phyloP scores from a whole-genome alignment of 2,797 vertebrate genomes.

The Rhyacichthys aspro region DNA sequence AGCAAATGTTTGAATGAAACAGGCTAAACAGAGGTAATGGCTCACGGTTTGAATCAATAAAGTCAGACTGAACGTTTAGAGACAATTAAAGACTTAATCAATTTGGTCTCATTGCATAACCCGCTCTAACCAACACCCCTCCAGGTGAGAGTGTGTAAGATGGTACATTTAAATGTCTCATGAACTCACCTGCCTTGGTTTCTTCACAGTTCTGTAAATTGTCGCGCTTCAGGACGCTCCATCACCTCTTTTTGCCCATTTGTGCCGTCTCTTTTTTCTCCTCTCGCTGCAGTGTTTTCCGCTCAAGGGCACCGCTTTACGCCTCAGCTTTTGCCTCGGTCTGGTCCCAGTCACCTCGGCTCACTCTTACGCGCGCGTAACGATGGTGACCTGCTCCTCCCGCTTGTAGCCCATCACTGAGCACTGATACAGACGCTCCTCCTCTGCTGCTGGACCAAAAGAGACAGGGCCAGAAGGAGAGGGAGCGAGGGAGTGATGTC shows the following conservation, averaged over 20 bases:
- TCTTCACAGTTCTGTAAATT: constrained; percentile 47
- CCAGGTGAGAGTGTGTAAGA: background rate
- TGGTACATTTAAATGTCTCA: background rate
- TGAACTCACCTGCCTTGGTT: constrained; percentile 56
- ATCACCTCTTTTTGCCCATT: constrained; percentile 52
- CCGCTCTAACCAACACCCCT: too few relatives aligned
- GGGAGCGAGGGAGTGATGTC: constrained; percentile 35
- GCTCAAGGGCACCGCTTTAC: constrained; percentile 38
- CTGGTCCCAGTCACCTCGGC: constrained; percentile 25
- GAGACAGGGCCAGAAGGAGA: constrained; percentile 6
- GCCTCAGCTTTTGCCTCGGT: constrained; percentile 5
- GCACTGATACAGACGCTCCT: constrained; percentile 50
- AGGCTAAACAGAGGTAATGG: too few relatives aligned
- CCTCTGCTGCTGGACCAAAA: constrained; percentile 16
- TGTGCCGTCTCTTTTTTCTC: background rate
- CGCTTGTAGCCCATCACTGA: constrained; percentile 35
- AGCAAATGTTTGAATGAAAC: constrained; percentile 50
- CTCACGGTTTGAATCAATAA: too few relatives aligned
- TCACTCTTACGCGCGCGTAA: constrained; percentile 20
- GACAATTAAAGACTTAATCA: too few relatives aligned
- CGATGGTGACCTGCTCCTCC: constrained; percentile 41
- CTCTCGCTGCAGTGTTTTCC: constrained; percentile 32
- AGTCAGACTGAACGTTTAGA: too few relatives aligned
- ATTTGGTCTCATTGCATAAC: too few relatives aligned
- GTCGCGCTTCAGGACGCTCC: constrained; percentile 47